Evolutionary conservation across 35 echinoderm and acorn worm species (phyloP).

Genomic region (Hemicentrotus pulcherrimus): DNA sequence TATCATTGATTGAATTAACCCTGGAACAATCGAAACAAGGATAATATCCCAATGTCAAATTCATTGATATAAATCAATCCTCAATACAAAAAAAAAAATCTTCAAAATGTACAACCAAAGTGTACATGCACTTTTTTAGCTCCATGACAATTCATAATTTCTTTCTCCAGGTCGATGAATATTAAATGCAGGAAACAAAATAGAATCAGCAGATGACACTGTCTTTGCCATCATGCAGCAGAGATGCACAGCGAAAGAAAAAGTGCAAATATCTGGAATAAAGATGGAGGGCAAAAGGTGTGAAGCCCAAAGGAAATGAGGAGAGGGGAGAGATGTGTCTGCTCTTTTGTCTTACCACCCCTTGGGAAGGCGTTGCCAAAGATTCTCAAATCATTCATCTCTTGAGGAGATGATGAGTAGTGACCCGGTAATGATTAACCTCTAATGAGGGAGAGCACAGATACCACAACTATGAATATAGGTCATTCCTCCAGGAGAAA

Average conservation of each 20-base stretch:
- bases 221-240: not conserved
- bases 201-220: not conserved
- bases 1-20: too few species aligned
- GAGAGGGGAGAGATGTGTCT: not conserved
- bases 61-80: not conserved
- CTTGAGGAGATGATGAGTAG: not conserved
- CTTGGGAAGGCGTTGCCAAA: not conserved
- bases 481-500: not conserved
- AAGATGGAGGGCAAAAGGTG: not conserved
- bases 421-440: not conserved
- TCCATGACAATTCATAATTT: slow-evolving; percentile 12
- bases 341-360: not conserved
- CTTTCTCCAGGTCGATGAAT: not conserved
- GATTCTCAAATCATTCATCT: not conserved
- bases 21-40: too few species aligned
- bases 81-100: not conserved
- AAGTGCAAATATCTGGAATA: slow-evolving; percentile 17
- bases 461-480: too few species aligned
- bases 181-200: slow-evolving; percentile 6
- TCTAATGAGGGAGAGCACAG: not conserved
- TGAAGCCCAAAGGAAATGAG: not conserved
- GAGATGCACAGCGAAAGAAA: not conserved
- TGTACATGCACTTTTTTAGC: not conserved
- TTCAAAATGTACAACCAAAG: too few species aligned
- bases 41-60: not conserved